Evolutionary conservation across 2,113 vertebrate genomes (phyloP), one percentile per base, ranked within the genome.

Genomic region (Stigmatopora nigra): DNA sequence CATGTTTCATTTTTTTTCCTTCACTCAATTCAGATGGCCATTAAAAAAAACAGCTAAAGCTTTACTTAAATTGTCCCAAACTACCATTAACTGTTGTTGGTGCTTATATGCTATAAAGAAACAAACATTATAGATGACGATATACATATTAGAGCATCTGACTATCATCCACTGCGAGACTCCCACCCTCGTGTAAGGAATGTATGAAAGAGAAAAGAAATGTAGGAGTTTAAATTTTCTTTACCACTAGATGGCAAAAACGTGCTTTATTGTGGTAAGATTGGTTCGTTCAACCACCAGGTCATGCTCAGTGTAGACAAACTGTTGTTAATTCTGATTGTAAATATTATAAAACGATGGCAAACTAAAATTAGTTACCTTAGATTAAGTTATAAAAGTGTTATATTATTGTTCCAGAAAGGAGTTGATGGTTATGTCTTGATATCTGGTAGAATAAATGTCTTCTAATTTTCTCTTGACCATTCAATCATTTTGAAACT

Each of bases 161-260:
- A n/a, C 12, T 38, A 38, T 59, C 10, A 44, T 44, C 12, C 14
- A 31, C 53, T 44, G 6, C 10, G 5, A 61, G n/a, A 8, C 13
- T 61, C 12, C 58, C 12, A 44, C n/a, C 17, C 2, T 22, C n/a
- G 19, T 45, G 38, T 7, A 44, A 61, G 45, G 36, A 31, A 31
- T 6, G 7, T 13, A 44, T 7, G 41, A 7, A 61, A 61, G 10
- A 45, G 10, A 31, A 38, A 9, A 12, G 16, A 14, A 3, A 61
- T 10, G 13, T 0, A 45, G 53, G 25, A 38, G 16, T 45, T 6
- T 44, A 19, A 20, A 41, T 61, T 11, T 61, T 12, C 12, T 41
- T 45, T 4, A 13, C 59, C 59, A 61, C 59, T 61, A 61, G 59
- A 61, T 61, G 59, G 59, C 59, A 19, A 45, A 19, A 45, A 22